These are phyloP conservation scores for Aramus guarauna DNA, from an alignment of 2,113 vertebrate species.

Conservation along the genomic window DNA sequence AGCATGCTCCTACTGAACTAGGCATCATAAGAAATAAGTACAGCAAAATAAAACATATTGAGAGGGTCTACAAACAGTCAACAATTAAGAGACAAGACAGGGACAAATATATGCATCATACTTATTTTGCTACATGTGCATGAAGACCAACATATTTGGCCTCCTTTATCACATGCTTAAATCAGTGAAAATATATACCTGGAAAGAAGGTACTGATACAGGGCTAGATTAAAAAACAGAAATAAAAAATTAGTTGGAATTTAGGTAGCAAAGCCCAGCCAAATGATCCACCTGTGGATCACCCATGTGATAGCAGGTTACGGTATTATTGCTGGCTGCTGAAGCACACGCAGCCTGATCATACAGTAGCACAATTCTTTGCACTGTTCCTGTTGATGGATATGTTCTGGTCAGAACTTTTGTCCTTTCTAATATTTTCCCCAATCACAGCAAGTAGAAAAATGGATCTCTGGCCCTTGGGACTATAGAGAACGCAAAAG, in stretches of 20 bases:
- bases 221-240: neutral
- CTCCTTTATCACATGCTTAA: neutral
- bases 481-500: neutral
- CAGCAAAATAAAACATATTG: neutral
- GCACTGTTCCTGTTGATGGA: neutral
- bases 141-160: neutral
- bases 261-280: neutral
- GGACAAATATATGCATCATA: neutral
- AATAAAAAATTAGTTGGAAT: neutral
- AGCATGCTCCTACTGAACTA: neutral
- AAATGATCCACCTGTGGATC: neutral
- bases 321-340: neutral
- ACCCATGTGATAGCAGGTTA: neutral
- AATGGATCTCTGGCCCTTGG: neutral
- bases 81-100: neutral
- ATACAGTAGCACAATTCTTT: neutral
- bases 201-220: neutral
- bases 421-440: neutral
- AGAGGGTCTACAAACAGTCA: neutral
- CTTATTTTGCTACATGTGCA: neutral
- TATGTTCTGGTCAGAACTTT: neutral
- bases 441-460: neutral
- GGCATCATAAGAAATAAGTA: neutral
- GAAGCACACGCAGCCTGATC: rapidly evolving
- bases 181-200: neutral